These are phyloP conservation scores for Lagothrix lagotricha DNA, from an alignment of 2,797 vertebrate genomes.

Conservation along the genomic window DNA sequence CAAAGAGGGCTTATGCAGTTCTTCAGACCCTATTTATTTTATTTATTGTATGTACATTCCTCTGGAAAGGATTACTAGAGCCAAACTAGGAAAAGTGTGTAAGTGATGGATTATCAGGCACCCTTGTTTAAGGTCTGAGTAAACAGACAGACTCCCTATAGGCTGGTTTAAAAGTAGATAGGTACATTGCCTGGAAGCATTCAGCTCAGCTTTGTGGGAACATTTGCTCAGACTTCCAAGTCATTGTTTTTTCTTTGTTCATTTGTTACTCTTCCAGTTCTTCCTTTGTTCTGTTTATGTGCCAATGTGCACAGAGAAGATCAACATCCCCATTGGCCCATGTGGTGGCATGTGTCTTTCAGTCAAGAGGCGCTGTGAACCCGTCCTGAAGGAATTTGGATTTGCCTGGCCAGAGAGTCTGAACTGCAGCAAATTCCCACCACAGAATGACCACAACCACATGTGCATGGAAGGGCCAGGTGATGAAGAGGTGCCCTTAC, in stretches of 20 bases:
- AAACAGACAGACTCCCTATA: not conserved
- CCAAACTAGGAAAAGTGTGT: constrained; percentile 25
- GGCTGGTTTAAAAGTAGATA: constrained; percentile 32
- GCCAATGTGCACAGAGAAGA: constrained; percentile 99
- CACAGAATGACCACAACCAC: constrained; percentile 98
- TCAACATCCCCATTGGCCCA: constrained; percentile 97
- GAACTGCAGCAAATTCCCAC: constrained; percentile 98
- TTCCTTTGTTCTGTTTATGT: constrained; percentile 99
- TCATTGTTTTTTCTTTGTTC: constrained; percentile 65
- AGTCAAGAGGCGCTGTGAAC: constrained; percentile 96
- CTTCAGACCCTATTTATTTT: not conserved
- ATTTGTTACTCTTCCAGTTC: constrained; percentile 89
- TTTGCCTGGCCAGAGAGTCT: constrained; percentile 97
- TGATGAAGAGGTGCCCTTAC: constrained; percentile 93
- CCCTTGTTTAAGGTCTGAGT: not conserved
- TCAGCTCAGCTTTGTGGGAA: not conserved
- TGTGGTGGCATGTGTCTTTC: constrained; percentile 99
- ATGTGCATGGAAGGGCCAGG: constrained; percentile 99
- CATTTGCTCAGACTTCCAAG: constrained; percentile 35
- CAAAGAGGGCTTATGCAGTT: constrained; percentile 46
- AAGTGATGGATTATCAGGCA: not conserved
- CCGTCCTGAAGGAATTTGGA: constrained; percentile 96
- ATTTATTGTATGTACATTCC: not conserved
- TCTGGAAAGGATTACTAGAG: constrained; percentile 13
- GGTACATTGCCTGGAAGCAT: constrained; percentile 4